Evolutionary conservation across 2,888 invertebrate genomes (phyloP), one percentile per base, ranked within the genome.

Genomic region (Polydesmus complanatus): DNA sequence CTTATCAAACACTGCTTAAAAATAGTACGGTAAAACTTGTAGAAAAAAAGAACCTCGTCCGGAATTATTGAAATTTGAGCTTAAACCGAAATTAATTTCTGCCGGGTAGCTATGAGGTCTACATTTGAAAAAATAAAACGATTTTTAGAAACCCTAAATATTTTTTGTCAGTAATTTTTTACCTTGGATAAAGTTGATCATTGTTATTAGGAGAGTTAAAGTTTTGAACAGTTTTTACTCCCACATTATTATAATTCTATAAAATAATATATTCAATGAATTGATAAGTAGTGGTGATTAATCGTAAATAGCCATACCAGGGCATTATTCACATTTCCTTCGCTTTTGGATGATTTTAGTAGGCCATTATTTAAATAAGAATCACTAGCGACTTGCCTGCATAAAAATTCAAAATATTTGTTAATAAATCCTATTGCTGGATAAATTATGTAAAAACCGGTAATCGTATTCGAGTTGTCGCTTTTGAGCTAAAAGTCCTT

Each of bases 391-490:
- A 19, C 3, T 14, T 51, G 51, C 51, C 51, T 51, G 19, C 3
- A 14, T 51, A 14, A 48, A 19, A 27, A 8, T 8, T 23, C 18
- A 22, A 56, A 18, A 37, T 26, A n/a, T 26, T n/a, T 21, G 5
- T 3, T 11, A 47, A 22, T 2, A 57, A 52, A 8, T 58, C 52
- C 37, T n/a, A n/a, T n/a, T n/a, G n/a, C n/a, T n/a, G n/a, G 48
- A 47, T 14, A 14, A 14, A 18, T 14, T 18, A n/a, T 11, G 27
- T 56, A 11, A 5, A 37, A n/a, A 52, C 62, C 62, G 49, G 49
- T 63, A 63, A 48, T 49, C 37, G 8, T 19, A 21, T 49, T 63
- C 63, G 47, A 61, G 57, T 26, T 61, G 56, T 52, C 63, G 52
- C 52, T 61, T 63, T 25, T 49, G 27, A 26, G 60, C 54, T 1